These are phyloP conservation scores for Leptopilina boulardi DNA, from an alignment of 1,140 invertebrate species.

Conservation along the genomic window DNA sequence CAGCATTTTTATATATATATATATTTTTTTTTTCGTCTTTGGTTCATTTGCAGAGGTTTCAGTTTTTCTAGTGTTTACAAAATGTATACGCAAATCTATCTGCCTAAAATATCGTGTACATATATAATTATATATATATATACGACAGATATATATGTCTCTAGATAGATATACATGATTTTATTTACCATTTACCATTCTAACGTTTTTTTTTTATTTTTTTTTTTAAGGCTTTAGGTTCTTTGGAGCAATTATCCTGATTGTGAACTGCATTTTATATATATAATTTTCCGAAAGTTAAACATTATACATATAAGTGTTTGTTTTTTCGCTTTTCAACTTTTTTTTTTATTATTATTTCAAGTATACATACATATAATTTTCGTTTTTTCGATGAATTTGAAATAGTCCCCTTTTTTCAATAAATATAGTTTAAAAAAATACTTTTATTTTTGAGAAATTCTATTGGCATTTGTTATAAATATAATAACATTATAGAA, in stretches of 20 bases:
- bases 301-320: background rate
- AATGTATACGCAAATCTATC: conserved; percentile 33
- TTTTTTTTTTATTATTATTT: conserved; percentile 17
- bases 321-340: conserved; percentile 39
- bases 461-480: too few species aligned
- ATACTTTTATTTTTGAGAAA: too few species aligned
- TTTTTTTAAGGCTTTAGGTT: conserved; percentile 34
- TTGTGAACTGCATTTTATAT: background rate
- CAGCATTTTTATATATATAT: background rate
- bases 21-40: conserved; percentile 8
- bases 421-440: too few species aligned
- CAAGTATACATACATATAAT: too few species aligned
- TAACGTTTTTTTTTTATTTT: too few species aligned
- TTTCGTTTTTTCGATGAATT: too few species aligned
- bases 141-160: too few species aligned
- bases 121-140: too few species aligned
- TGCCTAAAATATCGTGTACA: conserved; percentile 35
- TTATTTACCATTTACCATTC: conserved; percentile 22
- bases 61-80: conserved; percentile 9
- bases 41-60: conserved; percentile 2
- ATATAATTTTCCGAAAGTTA: background rate
- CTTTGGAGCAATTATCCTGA: conserved; percentile 32
- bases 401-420: too few species aligned
- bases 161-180: too few species aligned
- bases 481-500: too few species aligned